phyloP scores from a whole-genome alignment of 2,113 vertebrate genomes.

The Melanotaenia duboulayi region DNA sequence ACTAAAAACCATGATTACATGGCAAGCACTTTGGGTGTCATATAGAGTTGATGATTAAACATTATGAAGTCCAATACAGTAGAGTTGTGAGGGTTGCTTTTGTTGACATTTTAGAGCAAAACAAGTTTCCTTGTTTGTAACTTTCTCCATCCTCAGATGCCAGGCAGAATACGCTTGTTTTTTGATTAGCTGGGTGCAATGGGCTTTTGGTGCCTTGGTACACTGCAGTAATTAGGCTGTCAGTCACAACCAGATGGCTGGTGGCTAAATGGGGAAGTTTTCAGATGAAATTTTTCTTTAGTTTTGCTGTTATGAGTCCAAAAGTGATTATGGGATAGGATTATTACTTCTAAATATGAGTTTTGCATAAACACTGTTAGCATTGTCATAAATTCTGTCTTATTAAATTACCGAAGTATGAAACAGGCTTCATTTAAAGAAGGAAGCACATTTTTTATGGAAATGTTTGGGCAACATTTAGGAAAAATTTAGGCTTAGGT shows the following conservation, averaged over 20 bases:
- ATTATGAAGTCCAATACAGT: conserved; percentile 18
- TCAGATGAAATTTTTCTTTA: conserved; percentile 48
- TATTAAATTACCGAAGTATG: too few species aligned
- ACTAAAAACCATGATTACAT: conserved; percentile 6
- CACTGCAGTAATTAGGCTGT: conserved; percentile 80
- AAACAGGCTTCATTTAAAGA: too few species aligned
- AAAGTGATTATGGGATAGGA: conserved; percentile 24
- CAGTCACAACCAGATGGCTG: conserved; percentile 79
- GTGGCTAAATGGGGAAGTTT: conserved; percentile 60
- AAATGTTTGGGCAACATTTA: not conserved
- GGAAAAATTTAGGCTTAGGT: too few species aligned
- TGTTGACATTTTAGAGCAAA: conserved; percentile 46
- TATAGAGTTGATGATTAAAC: conserved; percentile 16
- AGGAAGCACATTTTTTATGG: not conserved
- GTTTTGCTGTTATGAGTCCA: conserved; percentile 34
- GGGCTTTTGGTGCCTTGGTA: conserved; percentile 70
- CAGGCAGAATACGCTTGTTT: conserved; percentile 56
- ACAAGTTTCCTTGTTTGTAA: conserved; percentile 58
- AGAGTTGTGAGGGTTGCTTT: conserved; percentile 19
- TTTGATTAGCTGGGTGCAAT: conserved; percentile 78
- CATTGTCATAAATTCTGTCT: not conserved
- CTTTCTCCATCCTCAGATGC: conserved; percentile 44
- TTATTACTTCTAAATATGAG: not conserved
- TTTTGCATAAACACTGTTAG: not conserved
- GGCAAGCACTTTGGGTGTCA: conserved; percentile 10